Conservation (phyloP, 2,797 vertebrate species). For the Gorsachius magnificus region DNA sequence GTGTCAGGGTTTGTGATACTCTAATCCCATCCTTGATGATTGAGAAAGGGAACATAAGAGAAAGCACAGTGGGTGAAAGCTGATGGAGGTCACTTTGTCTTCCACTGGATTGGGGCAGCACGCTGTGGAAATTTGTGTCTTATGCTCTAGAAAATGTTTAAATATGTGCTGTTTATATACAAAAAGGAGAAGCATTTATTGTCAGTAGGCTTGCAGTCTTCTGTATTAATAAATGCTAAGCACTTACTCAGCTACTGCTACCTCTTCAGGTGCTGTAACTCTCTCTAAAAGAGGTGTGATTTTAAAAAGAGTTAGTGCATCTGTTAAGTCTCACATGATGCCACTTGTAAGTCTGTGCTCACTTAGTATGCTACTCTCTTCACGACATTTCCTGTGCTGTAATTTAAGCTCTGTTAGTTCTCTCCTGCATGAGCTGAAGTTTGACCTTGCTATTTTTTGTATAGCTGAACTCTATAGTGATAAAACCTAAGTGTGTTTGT, state of each 20-base stretch:
- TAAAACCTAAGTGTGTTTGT: background rate
- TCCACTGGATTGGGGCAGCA: background rate
- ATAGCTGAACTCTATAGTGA: background rate
- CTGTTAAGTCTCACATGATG: background rate
- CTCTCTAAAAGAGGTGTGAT: background rate
- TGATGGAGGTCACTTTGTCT: background rate
- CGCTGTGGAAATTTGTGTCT: background rate
- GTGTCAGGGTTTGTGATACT: background rate
- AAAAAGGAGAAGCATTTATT: background rate
- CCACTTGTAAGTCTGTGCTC: background rate
- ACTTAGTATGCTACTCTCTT: background rate
- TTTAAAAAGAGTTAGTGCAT: background rate
- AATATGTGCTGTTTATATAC: background rate
- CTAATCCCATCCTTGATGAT: background rate
- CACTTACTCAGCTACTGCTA: background rate
- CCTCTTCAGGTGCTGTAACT: background rate
- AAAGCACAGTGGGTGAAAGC: background rate
- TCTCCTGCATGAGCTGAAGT: background rate
- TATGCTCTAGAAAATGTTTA: background rate
- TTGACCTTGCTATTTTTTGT: background rate
- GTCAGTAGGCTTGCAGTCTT: background rate
- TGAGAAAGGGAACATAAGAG: background rate
- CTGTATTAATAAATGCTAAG: background rate
- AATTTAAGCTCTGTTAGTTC: background rate
- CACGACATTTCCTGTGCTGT: background rate